A percentile compares a stretch with the other conserved stretches of the same genome.
Evolutionary conservation across 2,888 invertebrate genomes (phyloP).

Genomic region (Agonum fuliginosum): DNA sequence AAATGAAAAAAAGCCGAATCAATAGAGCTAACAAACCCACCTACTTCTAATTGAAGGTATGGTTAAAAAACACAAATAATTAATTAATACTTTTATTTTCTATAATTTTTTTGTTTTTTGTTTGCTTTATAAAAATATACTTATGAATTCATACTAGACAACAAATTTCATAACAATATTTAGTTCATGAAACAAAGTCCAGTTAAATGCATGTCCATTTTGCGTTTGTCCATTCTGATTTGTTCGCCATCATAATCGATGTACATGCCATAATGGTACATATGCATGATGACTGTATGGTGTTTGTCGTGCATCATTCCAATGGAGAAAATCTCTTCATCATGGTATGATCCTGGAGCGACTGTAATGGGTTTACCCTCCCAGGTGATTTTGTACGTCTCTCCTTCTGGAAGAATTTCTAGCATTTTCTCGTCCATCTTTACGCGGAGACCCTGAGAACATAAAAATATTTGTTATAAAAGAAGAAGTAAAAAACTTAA

Average conservation of each 20-base stretch:
- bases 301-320: conserved; percentile 62
- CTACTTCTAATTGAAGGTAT: background rate
- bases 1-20: conserved; percentile 69
- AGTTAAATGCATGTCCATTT: conserved; percentile 12
- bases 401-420: conserved; percentile 65
- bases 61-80: background rate
- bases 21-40: conserved; percentile 1
- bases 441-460: conserved; percentile 65
- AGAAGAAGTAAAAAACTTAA: background rate
- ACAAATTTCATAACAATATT: background rate
- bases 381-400: conserved; percentile 63
- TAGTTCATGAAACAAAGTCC: conserved; percentile 3
- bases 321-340: conserved; percentile 64
- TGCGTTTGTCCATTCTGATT: conserved; percentile 24
- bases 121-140: background rate
- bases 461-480: conserved; percentile 5
- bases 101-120: conserved; percentile 3
- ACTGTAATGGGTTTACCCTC: conserved; percentile 64
- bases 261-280: conserved; percentile 8
- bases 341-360: conserved; percentile 60
- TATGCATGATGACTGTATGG: conserved; percentile 8
- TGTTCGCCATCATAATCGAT: conserved; percentile 30
- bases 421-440: conserved; percentile 64
- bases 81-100: conserved; percentile 4
- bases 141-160: background rate